A percentile compares a stretch with the other conserved stretches of the same genome.
phyloP scores from a whole-genome alignment of 2,113 vertebrate species.

The Trematomus loennbergii region DNA sequence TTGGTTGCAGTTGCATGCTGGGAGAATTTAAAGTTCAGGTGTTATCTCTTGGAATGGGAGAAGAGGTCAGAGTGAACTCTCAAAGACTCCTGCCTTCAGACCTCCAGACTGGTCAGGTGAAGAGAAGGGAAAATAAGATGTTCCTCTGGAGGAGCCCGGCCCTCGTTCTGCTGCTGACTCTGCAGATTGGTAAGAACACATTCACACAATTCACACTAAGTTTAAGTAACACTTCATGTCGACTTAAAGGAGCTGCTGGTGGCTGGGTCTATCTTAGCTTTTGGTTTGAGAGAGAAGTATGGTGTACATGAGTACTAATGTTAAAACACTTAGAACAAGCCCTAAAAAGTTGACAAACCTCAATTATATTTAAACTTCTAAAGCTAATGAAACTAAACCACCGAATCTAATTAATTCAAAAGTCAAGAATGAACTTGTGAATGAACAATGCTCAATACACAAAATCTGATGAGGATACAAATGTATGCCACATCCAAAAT shows the following conservation, averaged over 20 bases:
- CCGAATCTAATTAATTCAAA: too few species aligned
- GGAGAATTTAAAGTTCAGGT: constrained; percentile 80
- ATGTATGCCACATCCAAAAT: too few species aligned
- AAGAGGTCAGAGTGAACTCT: constrained; percentile 23
- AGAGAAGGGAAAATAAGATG: constrained; percentile 45
- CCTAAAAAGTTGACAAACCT: too few species aligned
- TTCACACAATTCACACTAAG: background rate
- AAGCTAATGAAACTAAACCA: background rate
- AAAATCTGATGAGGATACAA: too few species aligned
- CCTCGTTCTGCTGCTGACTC: constrained; percentile 56
- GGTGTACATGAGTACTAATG: background rate
- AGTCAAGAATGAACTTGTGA: background rate
- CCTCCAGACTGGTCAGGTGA: constrained; percentile 22
- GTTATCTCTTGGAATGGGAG: constrained; percentile 66
- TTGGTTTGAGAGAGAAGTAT: background rate
- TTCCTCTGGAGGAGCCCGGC: background rate
- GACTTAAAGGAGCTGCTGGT: background rate
- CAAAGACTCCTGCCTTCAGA: constrained; percentile 18
- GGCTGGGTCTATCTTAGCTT: background rate
- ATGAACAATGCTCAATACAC: background rate
- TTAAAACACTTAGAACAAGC: background rate
- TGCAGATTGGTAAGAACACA: constrained; percentile 66
- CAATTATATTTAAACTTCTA: background rate
- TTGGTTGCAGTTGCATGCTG: constrained; percentile 41
- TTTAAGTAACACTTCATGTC: background rate